A percentile compares a stretch with the other conserved stretches of the same genome.
Evolutionary conservation across 2,888 invertebrate species (phyloP).

Genomic region (Ectemnius cavifrons): DNA sequence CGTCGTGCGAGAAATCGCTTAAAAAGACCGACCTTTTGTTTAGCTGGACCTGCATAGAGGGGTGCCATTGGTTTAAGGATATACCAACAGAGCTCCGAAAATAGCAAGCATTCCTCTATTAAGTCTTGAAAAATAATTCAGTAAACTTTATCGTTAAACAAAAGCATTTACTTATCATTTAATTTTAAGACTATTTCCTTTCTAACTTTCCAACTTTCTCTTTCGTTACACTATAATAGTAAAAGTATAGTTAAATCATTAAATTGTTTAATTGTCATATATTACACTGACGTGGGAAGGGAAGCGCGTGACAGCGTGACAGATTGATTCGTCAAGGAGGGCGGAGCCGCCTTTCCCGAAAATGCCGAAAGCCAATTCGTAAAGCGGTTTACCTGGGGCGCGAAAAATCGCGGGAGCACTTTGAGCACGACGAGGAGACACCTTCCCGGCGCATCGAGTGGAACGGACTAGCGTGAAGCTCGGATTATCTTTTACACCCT

Average conservation of each 20-base stretch:
- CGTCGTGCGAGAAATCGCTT: constrained; percentile 22
- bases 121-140: too few species aligned
- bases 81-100: too few species aligned
- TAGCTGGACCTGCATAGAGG: not conserved
- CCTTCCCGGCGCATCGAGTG: constrained; percentile 18
- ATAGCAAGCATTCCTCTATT: too few species aligned
- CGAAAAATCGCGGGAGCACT: constrained; percentile 33
- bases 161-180: too few species aligned
- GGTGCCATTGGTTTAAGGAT: not conserved
- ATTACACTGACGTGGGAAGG: not conserved
- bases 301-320: not conserved
- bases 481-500: constrained; percentile 49
- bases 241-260: too few species aligned
- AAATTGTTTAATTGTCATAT: too few species aligned
- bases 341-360: constrained; percentile 3
- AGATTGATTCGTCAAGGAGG: constrained; percentile 5
- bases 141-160: too few species aligned
- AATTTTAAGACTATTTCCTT: too few species aligned
- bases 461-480: constrained; percentile 48
- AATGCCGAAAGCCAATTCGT: not conserved
- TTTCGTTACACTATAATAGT: too few species aligned
- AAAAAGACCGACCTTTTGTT: not conserved
- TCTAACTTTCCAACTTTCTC: too few species aligned
- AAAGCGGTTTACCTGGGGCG: not conserved
- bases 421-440: not conserved